Evolutionary conservation across 1,140 invertebrate genomes (phyloP), one percentile per base, ranked within the genome.

Genomic region (Drosophila santomea): DNA sequence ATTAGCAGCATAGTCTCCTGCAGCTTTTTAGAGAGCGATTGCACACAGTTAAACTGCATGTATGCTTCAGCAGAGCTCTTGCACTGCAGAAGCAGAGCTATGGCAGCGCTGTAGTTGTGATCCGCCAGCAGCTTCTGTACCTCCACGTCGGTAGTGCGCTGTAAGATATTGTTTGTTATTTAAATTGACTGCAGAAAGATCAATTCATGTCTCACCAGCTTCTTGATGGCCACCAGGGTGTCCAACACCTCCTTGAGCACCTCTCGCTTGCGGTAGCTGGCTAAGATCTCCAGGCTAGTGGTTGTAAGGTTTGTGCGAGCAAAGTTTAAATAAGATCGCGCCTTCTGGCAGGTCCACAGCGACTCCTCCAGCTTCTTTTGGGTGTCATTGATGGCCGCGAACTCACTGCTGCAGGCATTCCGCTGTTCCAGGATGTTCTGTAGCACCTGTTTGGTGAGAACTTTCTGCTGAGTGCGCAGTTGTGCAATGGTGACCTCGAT

Each of bases 1-100:
- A 97, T 97, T 93, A 97, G 95, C 68, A 97, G 96, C 50, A 99
- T 93, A 0, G 97, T 98, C 90, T 99, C 98, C 92, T 98, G 97
- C 0, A 99, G 93, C 89, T 98, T 97, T 73, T 95, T 95, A 47
- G 95, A 95, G n/a, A 98, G 92, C 56, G 97, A 97, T 55, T 96
- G 95, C 43, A 98, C 96, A 81, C 97, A 98, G 28, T 94, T 95
- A 79, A 97, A 98, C 91, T 98, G 96, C 80, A 95, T 96, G 78
- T 97, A 97, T 38, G 94, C 95, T 0, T 94, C 93, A 0, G 97
- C 97, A 4, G 96, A 96, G 91, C 96, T 96, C 90, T 97, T 96
- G 83, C 97, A 98, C 92, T 98, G 97, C 25, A 98, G 92, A 52
- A 98, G 94, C 25, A 99, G 92, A 14, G 96, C 95, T 68, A 99